Evolutionary conservation across 2,113 vertebrate genomes (phyloP).

Genomic region (Calonectris borealis): DNA sequence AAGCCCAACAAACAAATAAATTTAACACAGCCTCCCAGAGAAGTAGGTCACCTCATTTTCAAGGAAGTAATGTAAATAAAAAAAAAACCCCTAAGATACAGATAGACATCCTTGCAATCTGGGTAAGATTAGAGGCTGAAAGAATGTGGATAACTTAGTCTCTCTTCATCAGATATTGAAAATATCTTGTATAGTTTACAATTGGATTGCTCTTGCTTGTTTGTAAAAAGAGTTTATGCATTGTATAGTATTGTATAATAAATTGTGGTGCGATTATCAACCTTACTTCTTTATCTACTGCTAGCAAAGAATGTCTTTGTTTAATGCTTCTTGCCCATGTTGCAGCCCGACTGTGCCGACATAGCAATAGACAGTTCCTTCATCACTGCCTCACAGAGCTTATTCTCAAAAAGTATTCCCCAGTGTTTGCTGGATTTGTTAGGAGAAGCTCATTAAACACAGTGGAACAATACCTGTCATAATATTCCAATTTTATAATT

Average conservation of each 20-base stretch:
- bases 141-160: background rate
- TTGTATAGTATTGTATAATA: background rate
- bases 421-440: background rate
- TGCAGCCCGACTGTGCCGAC: background rate
- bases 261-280: background rate
- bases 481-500: background rate
- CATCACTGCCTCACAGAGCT: background rate
- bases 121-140: background rate
- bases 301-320: background rate
- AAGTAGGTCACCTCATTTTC: slow-evolving; percentile 34
- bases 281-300: background rate
- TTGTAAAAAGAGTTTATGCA: background rate
- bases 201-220: background rate
- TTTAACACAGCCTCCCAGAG: background rate
- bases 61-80: background rate
- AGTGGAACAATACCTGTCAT: background rate
- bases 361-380: background rate
- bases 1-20: slow-evolving; percentile 20
- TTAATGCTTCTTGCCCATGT: background rate
- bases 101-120: background rate
- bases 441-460: background rate
- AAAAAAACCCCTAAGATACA: background rate
- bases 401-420: background rate
- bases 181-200: background rate
- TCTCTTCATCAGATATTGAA: background rate